Evolutionary conservation across 1,140 invertebrate genomes (phyloP).

Genomic region (Antheraea mylitta): DNA sequence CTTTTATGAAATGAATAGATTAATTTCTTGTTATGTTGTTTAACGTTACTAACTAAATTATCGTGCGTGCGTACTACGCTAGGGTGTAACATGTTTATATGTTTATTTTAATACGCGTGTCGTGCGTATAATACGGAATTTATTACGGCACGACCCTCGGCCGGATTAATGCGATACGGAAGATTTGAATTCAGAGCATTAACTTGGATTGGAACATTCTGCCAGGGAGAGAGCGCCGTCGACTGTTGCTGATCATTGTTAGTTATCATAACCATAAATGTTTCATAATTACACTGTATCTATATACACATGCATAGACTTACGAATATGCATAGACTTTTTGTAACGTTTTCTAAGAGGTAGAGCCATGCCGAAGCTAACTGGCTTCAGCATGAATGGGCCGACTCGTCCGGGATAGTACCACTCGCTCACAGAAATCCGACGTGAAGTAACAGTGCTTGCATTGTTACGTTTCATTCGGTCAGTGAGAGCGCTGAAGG

Average conservation of each 20-base stretch:
- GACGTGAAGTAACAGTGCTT: too few relatives aligned
- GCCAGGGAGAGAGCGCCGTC: conserved; percentile 34
- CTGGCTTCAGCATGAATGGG: too few relatives aligned
- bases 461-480: too few relatives aligned
- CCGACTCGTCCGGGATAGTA: too few relatives aligned
- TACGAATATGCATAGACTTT: too few relatives aligned
- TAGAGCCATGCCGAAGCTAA: too few relatives aligned
- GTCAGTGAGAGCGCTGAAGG: too few relatives aligned
- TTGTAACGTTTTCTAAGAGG: too few relatives aligned
- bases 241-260: conserved; percentile 23
- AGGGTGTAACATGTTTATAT: conserved; percentile 76
- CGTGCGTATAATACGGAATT: conserved; percentile 77
- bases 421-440: too few relatives aligned
- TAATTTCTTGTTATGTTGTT: too few relatives aligned
- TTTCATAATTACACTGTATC: conserved; percentile 35
- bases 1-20: too few relatives aligned
- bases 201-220: conserved; percentile 69
- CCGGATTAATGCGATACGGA: conserved; percentile 76
- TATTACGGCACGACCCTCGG: conserved; percentile 71
- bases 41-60: conserved; percentile 6
- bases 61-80: conserved; percentile 48
- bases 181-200: conserved; percentile 76
- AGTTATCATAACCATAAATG: conserved; percentile 51
- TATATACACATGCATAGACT: too few relatives aligned
- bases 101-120: conserved; percentile 78